phyloP scores from a whole-genome alignment of 2,113 vertebrate genomes.

The Phycodurus eques region DNA sequence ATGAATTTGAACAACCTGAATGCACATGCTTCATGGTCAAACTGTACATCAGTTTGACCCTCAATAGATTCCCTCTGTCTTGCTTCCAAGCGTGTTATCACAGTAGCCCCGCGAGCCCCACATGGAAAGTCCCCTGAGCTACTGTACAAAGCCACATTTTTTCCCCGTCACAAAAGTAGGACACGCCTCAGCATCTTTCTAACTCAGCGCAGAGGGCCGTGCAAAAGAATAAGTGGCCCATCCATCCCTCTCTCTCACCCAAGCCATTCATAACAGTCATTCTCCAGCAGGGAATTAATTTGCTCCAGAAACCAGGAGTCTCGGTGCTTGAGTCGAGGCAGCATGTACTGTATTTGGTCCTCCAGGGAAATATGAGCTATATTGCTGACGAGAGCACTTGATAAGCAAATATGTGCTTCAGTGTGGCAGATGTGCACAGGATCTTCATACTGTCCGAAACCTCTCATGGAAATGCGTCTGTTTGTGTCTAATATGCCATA shows the following conservation, averaged over 20 bases:
- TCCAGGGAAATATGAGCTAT: slow-evolving; percentile 35
- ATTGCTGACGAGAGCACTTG: slow-evolving; percentile 37
- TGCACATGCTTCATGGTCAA: slow-evolving; percentile 27
- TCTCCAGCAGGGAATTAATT: slow-evolving; percentile 64
- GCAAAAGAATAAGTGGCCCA: slow-evolving; percentile 48
- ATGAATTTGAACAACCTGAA: slow-evolving; percentile 39
- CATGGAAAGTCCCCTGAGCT: slow-evolving; percentile 51
- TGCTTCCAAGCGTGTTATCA: slow-evolving; percentile 45
- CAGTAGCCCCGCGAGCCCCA: slow-evolving; percentile 38
- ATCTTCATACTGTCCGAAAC: neutral
- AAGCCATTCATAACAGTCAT: slow-evolving; percentile 67
- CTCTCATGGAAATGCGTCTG: neutral
- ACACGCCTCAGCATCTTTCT: slow-evolving; percentile 57
- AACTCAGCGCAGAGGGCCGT: slow-evolving; percentile 43
- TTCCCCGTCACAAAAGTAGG: slow-evolving; percentile 61
- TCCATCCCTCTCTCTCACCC: slow-evolving; percentile 49
- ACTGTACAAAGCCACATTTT: slow-evolving; percentile 56
- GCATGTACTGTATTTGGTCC: slow-evolving; percentile 51
- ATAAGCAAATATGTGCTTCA: slow-evolving; percentile 57
- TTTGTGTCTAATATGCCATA: neutral
- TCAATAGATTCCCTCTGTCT: slow-evolving; percentile 49
- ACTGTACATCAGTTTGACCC: slow-evolving; percentile 16
- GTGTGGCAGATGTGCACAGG: slow-evolving; percentile 27
- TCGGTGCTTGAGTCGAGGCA: slow-evolving; percentile 29
- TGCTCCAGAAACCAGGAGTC: slow-evolving; percentile 59